A percentile compares a stretch with the other conserved stretches of the same genome.
phyloP scores from a whole-genome alignment of 2,113 vertebrate genomes.

The Anseranas semipalmata region DNA sequence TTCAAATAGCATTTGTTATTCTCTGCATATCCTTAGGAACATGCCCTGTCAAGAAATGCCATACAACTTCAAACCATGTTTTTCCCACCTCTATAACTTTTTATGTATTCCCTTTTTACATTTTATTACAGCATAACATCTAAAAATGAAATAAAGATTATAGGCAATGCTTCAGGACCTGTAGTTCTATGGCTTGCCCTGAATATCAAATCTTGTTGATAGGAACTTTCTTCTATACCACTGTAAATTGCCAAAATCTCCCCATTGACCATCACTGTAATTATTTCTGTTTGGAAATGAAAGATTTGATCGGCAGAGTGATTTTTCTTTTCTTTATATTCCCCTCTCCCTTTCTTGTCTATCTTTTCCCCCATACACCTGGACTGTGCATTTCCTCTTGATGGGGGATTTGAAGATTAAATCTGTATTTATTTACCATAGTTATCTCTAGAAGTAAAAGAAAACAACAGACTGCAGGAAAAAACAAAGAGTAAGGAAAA shows the following conservation, averaged over 20 bases:
- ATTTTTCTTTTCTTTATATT: constrained; percentile 58
- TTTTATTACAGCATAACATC: constrained; percentile 83
- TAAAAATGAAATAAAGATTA: constrained; percentile 86
- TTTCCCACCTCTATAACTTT: constrained; percentile 80
- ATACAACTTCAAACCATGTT: constrained; percentile 79
- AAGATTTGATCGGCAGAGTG: constrained; percentile 69
- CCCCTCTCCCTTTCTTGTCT: constrained; percentile 48
- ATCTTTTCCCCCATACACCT: constrained; percentile 54
- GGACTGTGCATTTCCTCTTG: constrained; percentile 49
- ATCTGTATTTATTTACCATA: constrained; percentile 75
- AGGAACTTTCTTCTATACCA: constrained; percentile 58
- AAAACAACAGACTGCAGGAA: constrained; percentile 1
- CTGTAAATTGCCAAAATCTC: constrained; percentile 73
- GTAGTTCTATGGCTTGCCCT: constrained; percentile 68
- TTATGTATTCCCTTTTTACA: constrained; percentile 84
- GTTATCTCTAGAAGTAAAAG: constrained; percentile 56
- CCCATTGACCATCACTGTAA: constrained; percentile 76
- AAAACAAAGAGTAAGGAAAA: neutral
- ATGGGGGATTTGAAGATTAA: constrained; percentile 70
- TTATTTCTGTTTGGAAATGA: constrained; percentile 80
- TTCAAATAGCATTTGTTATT: constrained; percentile 82
- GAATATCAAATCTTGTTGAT: constrained; percentile 80
- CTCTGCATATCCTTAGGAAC: constrained; percentile 81
- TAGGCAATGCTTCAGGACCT: constrained; percentile 78
- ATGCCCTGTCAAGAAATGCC: constrained; percentile 77